A percentile compares a stretch with the other conserved stretches of the same genome.
Conservation (phyloP, 2,113 vertebrate genomes). For the rabbit (Oryctolagus cuniculus) region mOryCun1.1 NC_091442.1:86203001-86203500, state of each 20-base stretch:
- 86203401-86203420: neutral
- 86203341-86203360: neutral
- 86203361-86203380: neutral
- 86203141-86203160: neutral
- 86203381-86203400: neutral
- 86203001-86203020: neutral
- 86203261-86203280: neutral
- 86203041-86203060: neutral
- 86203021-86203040: neutral
- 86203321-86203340: neutral
- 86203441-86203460: neutral
- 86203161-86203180: neutral
- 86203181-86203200: neutral
- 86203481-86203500: neutral
- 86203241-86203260: neutral
- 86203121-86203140: neutral
- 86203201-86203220: neutral
- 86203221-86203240: conserved; percentile 1
- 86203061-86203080: neutral
- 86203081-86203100: neutral
- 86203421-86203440: neutral
- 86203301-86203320: neutral
- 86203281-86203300: neutral
- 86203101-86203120: neutral
- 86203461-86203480: neutral